These are phyloP conservation scores for Stercorarius parasiticus DNA, from an alignment of 2,113 vertebrate genomes.

Conservation along the genomic window DNA sequence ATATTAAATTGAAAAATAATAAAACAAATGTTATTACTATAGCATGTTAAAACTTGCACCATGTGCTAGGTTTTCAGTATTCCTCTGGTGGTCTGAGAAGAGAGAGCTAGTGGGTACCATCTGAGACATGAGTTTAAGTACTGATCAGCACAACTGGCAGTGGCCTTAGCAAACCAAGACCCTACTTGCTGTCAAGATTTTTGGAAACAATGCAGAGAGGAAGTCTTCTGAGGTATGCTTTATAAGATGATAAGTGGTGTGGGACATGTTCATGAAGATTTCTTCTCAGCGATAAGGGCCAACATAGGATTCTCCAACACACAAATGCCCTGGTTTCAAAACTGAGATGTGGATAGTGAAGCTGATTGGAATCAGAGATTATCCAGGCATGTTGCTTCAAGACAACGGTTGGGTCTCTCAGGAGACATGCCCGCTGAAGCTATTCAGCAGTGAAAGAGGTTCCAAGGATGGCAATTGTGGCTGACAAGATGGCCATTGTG, in stretches of 20 bases:
- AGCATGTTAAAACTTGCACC: background rate
- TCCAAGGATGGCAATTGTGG: background rate
- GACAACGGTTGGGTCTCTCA: background rate
- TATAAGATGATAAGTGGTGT: background rate
- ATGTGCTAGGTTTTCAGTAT: background rate
- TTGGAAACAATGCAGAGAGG: background rate
- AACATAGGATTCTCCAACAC: background rate
- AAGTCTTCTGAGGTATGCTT: background rate
- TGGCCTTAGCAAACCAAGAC: background rate
- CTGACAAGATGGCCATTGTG: background rate
- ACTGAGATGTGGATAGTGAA: background rate
- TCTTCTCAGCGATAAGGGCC: background rate
- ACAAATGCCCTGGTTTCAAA: background rate
- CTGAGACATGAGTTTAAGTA: background rate
- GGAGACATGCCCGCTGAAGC: background rate
- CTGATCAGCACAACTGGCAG: background rate
- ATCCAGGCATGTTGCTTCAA: accelerated
- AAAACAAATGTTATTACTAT: background rate
- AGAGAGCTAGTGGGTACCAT: background rate
- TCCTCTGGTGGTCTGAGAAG: background rate
- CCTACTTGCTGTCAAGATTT: background rate
- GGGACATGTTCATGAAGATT: background rate
- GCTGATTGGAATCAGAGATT: background rate
- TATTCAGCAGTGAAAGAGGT: background rate
- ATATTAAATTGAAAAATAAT: background rate